Base-by-base conservation (phyloP, 1,140 invertebrate genomes). In the Pectinophora gossypiella region DNA sequence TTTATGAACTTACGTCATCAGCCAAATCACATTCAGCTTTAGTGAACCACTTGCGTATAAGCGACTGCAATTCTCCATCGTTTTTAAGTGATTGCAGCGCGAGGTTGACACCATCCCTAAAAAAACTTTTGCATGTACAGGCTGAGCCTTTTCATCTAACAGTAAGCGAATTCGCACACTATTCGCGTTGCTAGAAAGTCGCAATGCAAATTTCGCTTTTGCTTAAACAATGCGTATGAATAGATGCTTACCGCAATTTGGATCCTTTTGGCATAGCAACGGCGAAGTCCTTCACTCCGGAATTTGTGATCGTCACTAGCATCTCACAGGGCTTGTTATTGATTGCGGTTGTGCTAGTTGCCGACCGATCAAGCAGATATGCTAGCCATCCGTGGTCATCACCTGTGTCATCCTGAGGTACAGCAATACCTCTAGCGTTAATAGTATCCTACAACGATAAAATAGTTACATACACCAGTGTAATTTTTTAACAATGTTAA, bases 51-150 rank as follows among this genome's bases (percentile, higher is more conserved):
- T 95, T 96, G 71, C 97, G 96, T 64, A 95, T 92, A 32, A 99
- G 81, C 76, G 95, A 95, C 47, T 95, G 93, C 63, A 99, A 86
- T 68, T 97, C 96, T 0, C 97, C 98, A 61, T 95, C 95, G 83
- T 99, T 97, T 74, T 96, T 97, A 50, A 99, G 88, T 40, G 93
- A 92, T 45, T 99, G 89, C 19, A 99, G 95, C 9, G 96, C 97
- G 56, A 98, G 84, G 87, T 98, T 98, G 38, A 98, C 93, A 58
- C 92, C 92, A 75, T 97, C 95, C 76, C 96, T 97, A 78, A 83
- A 68, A 64, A 51, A 56, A 48, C 48, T 43, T 51, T 23, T 7
- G 7, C 5, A 22, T 40, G 13, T 48, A 47, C 5, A 27, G 5
- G 23, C 12, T 12, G 23, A 27, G 12, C 12, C n/a, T n/a, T n/a